phyloP scores from a whole-genome alignment of 2,888 invertebrate genomes.

The Epirrhoe tristata region DNA sequence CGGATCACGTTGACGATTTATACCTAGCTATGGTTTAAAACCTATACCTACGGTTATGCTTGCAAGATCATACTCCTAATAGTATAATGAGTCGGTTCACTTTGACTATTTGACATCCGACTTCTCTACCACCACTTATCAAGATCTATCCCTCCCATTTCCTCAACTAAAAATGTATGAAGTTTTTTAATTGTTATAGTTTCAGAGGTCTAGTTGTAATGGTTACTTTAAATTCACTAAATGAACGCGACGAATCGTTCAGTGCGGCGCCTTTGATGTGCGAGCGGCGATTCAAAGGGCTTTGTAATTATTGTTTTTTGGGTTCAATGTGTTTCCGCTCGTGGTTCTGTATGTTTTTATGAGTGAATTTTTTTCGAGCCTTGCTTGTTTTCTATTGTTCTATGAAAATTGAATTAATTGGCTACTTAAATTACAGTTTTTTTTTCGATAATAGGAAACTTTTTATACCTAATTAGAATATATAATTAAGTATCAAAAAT shows the following conservation, averaged over 20 bases:
- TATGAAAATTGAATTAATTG: neutral
- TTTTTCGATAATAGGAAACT: too few relatives aligned
- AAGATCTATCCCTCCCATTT: constrained; percentile 23
- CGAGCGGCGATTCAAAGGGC: constrained; percentile 67
- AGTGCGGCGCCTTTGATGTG: constrained; percentile 74
- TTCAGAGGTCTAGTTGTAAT: constrained; percentile 41
- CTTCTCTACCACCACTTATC: constrained; percentile 30
- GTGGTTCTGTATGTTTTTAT: constrained; percentile 46
- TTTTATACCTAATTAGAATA: too few relatives aligned
- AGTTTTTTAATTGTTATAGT: constrained; percentile 1
- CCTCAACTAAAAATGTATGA: neutral
- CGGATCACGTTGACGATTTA: too few relatives aligned
- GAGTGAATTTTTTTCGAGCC: neutral
- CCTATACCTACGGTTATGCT: constrained; percentile 1
- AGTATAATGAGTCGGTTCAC: constrained; percentile 74
- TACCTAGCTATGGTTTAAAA: neutral
- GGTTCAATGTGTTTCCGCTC: constrained; percentile 46
- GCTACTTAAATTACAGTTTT: too few relatives aligned
- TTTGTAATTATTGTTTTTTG: constrained; percentile 67
- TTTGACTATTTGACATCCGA: constrained; percentile 77
- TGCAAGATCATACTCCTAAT: constrained; percentile 25
- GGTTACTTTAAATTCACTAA: constrained; percentile 67
- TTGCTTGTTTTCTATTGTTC: neutral
- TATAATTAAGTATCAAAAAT: too few relatives aligned
- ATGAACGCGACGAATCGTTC: constrained; percentile 82